These are phyloP conservation scores for Brachyalestes nurse DNA, from an alignment of 2,797 vertebrate genomes.

Conservation along the genomic window DNA sequence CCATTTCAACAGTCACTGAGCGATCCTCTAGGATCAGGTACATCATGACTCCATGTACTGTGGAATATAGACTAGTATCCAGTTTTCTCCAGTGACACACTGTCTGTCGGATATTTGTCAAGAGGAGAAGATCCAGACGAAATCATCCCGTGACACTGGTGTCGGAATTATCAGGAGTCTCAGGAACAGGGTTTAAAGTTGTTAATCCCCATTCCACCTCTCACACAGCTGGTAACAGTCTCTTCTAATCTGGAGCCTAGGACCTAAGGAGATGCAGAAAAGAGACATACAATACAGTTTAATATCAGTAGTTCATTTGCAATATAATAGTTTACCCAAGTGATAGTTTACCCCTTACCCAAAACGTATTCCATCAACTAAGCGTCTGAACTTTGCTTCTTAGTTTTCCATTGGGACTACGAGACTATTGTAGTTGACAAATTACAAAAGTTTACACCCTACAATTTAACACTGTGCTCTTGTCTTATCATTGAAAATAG, in stretches of 20 bases:
- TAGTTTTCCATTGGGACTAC: too few species aligned
- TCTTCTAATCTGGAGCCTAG: background rate
- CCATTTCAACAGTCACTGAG: conserved; percentile 1
- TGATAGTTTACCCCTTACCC: too few species aligned
- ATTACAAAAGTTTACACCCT: too few species aligned
- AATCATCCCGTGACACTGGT: background rate
- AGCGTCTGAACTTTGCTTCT: too few species aligned
- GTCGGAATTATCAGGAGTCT: background rate
- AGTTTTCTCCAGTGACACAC: background rate
- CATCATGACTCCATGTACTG: conserved; percentile 11
- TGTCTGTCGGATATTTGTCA: background rate
- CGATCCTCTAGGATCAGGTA: background rate
- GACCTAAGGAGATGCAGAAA: background rate
- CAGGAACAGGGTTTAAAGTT: background rate
- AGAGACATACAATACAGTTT: background rate
- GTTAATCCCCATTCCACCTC: background rate
- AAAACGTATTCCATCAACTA: too few species aligned
- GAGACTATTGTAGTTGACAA: too few species aligned
- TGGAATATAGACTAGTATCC: background rate
- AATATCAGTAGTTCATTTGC: background rate
- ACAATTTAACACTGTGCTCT: too few species aligned
- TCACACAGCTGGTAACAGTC: background rate
- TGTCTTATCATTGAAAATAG: too few species aligned
- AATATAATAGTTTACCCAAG: background rate
- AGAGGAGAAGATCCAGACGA: background rate